Evolutionary conservation across 2,888 invertebrate genomes (phyloP), one percentile per base, ranked within the genome.

Genomic region (Hypsopygia costalis): DNA sequence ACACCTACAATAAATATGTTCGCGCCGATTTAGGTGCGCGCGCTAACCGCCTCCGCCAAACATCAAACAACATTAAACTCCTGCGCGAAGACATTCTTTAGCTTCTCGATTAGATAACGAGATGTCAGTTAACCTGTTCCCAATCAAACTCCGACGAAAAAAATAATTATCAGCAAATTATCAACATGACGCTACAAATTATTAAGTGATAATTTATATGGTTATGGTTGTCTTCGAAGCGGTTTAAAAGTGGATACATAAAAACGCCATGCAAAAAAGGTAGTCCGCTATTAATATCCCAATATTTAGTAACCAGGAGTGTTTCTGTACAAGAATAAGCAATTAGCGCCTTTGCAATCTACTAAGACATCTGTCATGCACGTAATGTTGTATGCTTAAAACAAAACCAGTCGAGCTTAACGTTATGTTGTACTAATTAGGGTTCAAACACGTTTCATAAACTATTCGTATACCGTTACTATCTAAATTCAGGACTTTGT

Each of bases 401-500:
- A 16, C 16, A 16, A 16, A 16, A 25, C 25, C 25, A 7, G 25
- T 25, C 25, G 2, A 25, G 3, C 25, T 6, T 25, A 4, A 25
- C 25, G 7, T 25, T 25, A 25, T 25, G 6, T 25, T 25, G 7
- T 1, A 6, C 21, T 21, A 7, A 25, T 25, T 25, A 25, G 6
- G 7, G 25, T 25, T 25, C 8, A 25, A 25, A 25, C n/a, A n/a
- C 6, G 6, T 8, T 25, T 4, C 30, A 41, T 40, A 33, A 40
- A 47, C 41, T 42, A 46, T 42, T 34, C 45, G 34, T 46, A 54
- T 62, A 67, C 74, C 65, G 76, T 71, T 71, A 71, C 52, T 58
- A 52, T 65, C 52, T 68, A 72, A 72, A 71, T 65, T 62, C 53
- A 42, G 54, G 55, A 62, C 64, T 73, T 67, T 64, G 67, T 65